Conservation (phyloP, 1,140 invertebrate genomes). For the Himalopsyche phryganea region DNA sequence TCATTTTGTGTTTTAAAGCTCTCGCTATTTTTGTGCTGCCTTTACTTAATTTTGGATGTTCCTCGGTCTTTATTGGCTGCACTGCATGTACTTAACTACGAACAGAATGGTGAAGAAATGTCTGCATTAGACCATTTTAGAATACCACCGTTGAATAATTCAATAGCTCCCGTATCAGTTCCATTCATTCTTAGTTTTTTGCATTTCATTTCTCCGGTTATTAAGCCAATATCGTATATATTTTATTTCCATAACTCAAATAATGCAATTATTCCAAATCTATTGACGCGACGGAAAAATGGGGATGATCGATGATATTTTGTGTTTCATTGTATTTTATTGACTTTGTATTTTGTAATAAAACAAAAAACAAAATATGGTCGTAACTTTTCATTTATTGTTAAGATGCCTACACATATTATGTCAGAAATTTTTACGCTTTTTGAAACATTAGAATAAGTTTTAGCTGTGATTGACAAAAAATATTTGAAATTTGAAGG, state of each 20-base stretch:
- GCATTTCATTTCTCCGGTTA: conserved; percentile 35
- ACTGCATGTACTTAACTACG: conserved; percentile 37
- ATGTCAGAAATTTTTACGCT: too few species aligned
- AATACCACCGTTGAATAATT: conserved; percentile 25
- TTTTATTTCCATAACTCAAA: not conserved
- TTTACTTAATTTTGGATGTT: conserved; percentile 41
- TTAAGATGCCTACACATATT: too few species aligned
- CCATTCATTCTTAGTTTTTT: conserved; percentile 40
- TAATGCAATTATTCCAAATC: too few species aligned
- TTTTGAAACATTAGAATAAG: too few species aligned
- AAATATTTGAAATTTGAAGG: too few species aligned
- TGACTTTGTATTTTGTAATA: too few species aligned
- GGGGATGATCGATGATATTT: too few species aligned
- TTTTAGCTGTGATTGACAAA: too few species aligned
- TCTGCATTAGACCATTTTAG: conserved; percentile 25
- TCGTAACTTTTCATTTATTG: too few species aligned
- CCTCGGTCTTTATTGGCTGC: conserved; percentile 42
- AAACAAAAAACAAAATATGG: too few species aligned
- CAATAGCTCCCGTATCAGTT: conserved; percentile 21
- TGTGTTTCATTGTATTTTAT: too few species aligned
- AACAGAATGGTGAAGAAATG: conserved; percentile 31
- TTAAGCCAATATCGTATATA: conserved; percentile 21
- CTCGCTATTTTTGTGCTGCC: conserved; percentile 43
- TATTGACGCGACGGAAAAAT: too few species aligned
- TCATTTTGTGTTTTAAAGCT: conserved; percentile 41